These are phyloP conservation scores for Chouioia cunea DNA, from an alignment of 2,888 invertebrate species.

Conservation along the genomic window DNA sequence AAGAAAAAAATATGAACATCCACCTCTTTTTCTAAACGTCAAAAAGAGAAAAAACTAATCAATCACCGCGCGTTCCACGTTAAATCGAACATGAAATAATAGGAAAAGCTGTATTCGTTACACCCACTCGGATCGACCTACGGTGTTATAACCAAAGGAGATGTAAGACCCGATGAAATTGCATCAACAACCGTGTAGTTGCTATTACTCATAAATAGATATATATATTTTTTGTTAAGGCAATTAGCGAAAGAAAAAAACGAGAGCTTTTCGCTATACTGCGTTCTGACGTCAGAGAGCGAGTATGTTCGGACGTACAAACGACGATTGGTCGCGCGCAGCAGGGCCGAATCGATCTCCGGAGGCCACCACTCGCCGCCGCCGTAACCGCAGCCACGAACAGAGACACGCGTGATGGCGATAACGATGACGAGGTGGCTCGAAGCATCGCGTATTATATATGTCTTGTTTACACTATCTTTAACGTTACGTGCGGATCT, in stretches of 20 bases:
- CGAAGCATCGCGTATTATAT: no score
- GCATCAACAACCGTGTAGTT: no score
- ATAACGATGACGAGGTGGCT: slow-evolving; percentile 1
- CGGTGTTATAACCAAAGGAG: no score
- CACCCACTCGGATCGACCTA: no score
- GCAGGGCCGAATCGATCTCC: slow-evolving; percentile 32
- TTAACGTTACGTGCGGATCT: neutral
- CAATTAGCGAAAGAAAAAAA: slow-evolving; percentile 17
- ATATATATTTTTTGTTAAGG: neutral
- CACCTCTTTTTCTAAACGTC: no score
- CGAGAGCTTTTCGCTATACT: neutral
- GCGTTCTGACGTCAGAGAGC: slow-evolving; percentile 27
- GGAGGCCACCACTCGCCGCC: slow-evolving; percentile 13
- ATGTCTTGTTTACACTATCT: slow-evolving; percentile 2
- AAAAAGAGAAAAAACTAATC: no score
- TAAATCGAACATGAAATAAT: no score
- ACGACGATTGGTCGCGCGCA: slow-evolving; percentile 22
- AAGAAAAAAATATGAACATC: no score
- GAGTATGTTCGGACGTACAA: neutral
- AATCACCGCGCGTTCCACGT: no score
- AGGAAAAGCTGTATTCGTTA: no score
- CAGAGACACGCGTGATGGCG: neutral
- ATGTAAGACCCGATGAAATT: no score
- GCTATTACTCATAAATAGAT: no score
- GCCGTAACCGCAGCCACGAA: neutral